Percentiles rank a stretch among this genome's conserved stretches.
phyloP scores from a whole-genome alignment of 2,888 invertebrate genomes.

The Rotaria magnacalcarata region DNA sequence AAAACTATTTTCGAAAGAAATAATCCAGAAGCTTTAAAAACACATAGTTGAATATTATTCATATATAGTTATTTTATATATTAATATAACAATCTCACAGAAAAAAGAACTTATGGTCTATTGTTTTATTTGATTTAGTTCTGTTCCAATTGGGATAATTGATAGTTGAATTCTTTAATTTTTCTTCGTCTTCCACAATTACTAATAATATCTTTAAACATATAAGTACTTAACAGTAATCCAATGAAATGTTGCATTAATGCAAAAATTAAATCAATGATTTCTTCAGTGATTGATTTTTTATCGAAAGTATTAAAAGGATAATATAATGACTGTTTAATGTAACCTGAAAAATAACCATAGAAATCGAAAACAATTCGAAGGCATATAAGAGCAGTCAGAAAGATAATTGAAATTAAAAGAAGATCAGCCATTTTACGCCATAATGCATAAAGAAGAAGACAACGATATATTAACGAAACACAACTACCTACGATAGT shows the following conservation, averaged over 20 bases:
- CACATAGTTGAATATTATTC: background rate
- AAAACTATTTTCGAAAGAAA: background rate
- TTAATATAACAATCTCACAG: background rate
- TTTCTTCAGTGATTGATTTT: background rate
- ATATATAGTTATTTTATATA: background rate
- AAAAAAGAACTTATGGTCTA: background rate
- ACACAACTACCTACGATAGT: background rate
- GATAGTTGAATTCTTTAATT: background rate
- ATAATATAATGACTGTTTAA: slow-evolving; percentile 5
- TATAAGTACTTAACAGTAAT: background rate
- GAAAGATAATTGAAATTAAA: background rate
- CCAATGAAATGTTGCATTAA: background rate
- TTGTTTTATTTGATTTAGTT: background rate
- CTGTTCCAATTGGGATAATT: background rate
- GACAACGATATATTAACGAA: background rate
- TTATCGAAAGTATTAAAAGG: background rate
- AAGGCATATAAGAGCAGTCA: background rate
- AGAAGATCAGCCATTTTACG: background rate
- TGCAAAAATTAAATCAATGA: background rate
- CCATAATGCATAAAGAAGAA: background rate
- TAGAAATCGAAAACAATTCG: background rate
- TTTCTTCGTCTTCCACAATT: background rate
- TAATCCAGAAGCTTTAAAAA: background rate
- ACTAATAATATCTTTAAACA: background rate
- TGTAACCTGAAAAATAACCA: background rate